Evolutionary conservation across 2,888 invertebrate species (phyloP).

Genomic region (Nephrotoma flavescens): DNA sequence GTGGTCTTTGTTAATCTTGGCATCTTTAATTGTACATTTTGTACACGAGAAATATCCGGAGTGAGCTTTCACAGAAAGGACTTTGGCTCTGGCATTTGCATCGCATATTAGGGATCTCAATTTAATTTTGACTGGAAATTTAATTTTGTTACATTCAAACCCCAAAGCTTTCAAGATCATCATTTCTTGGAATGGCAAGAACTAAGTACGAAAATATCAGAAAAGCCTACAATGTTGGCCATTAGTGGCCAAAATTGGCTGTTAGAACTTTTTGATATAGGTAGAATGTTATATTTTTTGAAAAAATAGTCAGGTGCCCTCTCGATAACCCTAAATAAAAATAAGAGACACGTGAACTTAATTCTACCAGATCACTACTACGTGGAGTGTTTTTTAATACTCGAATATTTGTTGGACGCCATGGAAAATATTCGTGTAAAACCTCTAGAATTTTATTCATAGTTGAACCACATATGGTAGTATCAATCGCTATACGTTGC

Average conservation of each 20-base stretch:
- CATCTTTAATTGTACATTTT: not conserved
- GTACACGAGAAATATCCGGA: not conserved
- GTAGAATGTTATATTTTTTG: not conserved
- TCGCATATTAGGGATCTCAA: not conserved
- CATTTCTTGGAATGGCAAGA: not conserved
- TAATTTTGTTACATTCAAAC: not conserved
- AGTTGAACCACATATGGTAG: too few relatives aligned
- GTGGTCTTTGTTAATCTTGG: not conserved
- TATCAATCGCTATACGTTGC: not conserved
- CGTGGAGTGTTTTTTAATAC: too few relatives aligned
- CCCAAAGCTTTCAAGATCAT: not conserved
- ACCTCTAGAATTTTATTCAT: too few relatives aligned
- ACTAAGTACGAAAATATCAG: not conserved
- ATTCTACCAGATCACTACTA: too few relatives aligned
- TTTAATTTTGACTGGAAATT: not conserved
- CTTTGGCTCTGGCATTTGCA: not conserved
- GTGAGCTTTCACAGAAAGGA: not conserved
- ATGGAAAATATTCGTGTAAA: too few relatives aligned
- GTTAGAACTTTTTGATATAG: not conserved
- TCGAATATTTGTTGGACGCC: too few relatives aligned
- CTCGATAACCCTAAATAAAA: too few relatives aligned
- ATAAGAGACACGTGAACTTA: too few relatives aligned
- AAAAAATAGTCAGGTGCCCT: too few relatives aligned
- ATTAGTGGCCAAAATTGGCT: not conserved
- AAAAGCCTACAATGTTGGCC: not conserved